Base-by-base conservation (phyloP, 2,113 vertebrate species). In the Colossoma macropomum region DNA sequence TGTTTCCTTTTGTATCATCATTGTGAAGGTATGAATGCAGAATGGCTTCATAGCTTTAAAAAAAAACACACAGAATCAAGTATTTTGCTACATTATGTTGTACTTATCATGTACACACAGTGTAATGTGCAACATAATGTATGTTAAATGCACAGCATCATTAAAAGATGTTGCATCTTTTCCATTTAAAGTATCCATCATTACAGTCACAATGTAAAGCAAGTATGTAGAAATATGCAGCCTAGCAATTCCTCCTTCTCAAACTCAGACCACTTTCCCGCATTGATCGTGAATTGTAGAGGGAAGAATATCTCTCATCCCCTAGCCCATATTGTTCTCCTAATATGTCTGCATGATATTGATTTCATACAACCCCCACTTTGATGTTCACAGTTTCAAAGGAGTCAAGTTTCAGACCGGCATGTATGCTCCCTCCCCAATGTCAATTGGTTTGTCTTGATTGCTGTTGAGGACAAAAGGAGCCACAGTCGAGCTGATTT, bases 271-370 rank as follows among this genome's bases (percentile, higher is more conserved):
- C 41, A 45, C 48, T 69, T 69, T 66, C 81, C 62, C 60, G 72
- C 77, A 85, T 62, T 85, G 77, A 85, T 80, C 75, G 63, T 27
- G 65, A 76, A 76, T 10, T 11, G 80, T 34, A 85, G 34, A 68
- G 60, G 50, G 69, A 70, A 80, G 48, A 34, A 75, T 34, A 66
- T 12, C 60, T 41, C 62, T 23, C 63, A 19, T 21, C 68, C 68
- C 17, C 77, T 50, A 27, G 38, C 52, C 71, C 77, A 85, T 76
- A 62, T 76, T 62, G 32, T 76, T 68, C 72, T 79, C 68, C 77
- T 79, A 63, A 63, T 78, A 73, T 63, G 59, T 84, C 66, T 84
- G 75, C 41, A 78, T 78, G 75, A 78, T 84, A 73, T 78, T 9
- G 82, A 84, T 72, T 73, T 72, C 68, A 78, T 54, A 63, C 54